Evolutionary conservation across 2,888 invertebrate species (phyloP), one percentile per base, ranked within the genome.

Genomic region (Cosmia pyralina): DNA sequence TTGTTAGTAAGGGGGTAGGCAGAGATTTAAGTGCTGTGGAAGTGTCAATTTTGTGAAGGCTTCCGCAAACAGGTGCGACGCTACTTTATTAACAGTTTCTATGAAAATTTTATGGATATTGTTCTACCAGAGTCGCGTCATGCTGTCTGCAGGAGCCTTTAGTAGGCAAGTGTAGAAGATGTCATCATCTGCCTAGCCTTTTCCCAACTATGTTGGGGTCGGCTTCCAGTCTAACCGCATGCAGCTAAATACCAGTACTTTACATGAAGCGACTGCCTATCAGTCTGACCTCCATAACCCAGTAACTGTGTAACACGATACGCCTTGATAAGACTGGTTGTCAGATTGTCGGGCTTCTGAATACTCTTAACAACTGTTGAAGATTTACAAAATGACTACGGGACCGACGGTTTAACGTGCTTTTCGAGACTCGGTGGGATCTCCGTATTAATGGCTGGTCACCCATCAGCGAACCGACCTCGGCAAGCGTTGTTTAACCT

Each of bases 1-100:
- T 66, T 69, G 70, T 79, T 82, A 7, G 34, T 15, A 13, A 46
- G 22, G 28, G 64, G 74, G 44, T 65, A 22, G 28, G 60, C n/a
- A 66, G 60, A 53, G 15, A 38, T 38, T 67, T 11, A 44, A 53
- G 13, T 52, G 22, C 11, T 52, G 11, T 41, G 5, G 11, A 10
- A 10, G 57, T 69, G 8, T 34, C 13, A n/a, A 66, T 52, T 13
- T 17, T 38, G 19, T 3, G 17, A 22, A 3, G 6, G 7, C 13
- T 57, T 34, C 3, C 10, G 0, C 41, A 0, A 6, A 41, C 41
- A 41, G 41, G 8, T 8, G 41, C 41, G 1, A 41, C 41, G 41
- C 41, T 4, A 38, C 38, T 38, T 4, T 38, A 38, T 38, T 38
- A 38, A 38, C 38, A 38, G 4, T 38, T 38, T 38, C 38, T 38